A percentile compares a stretch with the other conserved stretches of the same genome.
These are phyloP conservation scores for Forbesichthys agassizii DNA, from an alignment of 2,113 vertebrate genomes.

Conservation along the genomic window DNA sequence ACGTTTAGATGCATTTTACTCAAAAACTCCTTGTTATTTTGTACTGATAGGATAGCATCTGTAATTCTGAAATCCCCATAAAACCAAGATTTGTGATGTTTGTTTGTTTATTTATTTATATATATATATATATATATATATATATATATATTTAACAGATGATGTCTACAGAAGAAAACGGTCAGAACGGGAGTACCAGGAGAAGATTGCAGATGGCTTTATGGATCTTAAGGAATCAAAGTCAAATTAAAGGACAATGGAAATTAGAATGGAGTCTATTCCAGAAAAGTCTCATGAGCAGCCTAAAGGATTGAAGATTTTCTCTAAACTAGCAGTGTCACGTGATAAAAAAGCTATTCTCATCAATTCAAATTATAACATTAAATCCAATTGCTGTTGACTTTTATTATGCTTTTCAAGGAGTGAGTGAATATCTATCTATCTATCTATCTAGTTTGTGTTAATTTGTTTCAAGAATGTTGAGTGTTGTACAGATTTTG, in stretches of 20 bases:
- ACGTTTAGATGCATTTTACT: too few species aligned
- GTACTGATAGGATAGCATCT: too few species aligned
- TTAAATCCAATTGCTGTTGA: not conserved
- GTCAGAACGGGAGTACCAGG: slow-evolving; percentile 85
- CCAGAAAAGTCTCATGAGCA: not conserved
- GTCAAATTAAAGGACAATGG: slow-evolving; percentile 58
- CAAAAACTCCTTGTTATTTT: too few species aligned
- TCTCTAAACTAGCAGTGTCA: not conserved
- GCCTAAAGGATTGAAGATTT: not conserved
- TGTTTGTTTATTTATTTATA: slow-evolving; percentile 3
- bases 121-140: not conserved
- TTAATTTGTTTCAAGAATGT: slow-evolving; percentile 91
- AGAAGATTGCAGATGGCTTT: slow-evolving; percentile 72
- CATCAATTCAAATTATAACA: not conserved
- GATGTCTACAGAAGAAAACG: slow-evolving; percentile 95
- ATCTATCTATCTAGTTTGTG: slow-evolving; percentile 83
- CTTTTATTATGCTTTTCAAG: not conserved
- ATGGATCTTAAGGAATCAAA: slow-evolving; percentile 47
- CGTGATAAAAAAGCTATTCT: not conserved
- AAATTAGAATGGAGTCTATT: slow-evolving; percentile 15
- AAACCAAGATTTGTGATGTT: not conserved
- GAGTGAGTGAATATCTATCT: slow-evolving; percentile 87
- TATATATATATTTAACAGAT: slow-evolving; percentile 73
- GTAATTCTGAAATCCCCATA: too few species aligned
- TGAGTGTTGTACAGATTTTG: slow-evolving; percentile 84